Evolutionary conservation across 2,888 invertebrate genomes (phyloP), one percentile per base, ranked within the genome.

Genomic region (Aphidoletes aphidimyza): DNA sequence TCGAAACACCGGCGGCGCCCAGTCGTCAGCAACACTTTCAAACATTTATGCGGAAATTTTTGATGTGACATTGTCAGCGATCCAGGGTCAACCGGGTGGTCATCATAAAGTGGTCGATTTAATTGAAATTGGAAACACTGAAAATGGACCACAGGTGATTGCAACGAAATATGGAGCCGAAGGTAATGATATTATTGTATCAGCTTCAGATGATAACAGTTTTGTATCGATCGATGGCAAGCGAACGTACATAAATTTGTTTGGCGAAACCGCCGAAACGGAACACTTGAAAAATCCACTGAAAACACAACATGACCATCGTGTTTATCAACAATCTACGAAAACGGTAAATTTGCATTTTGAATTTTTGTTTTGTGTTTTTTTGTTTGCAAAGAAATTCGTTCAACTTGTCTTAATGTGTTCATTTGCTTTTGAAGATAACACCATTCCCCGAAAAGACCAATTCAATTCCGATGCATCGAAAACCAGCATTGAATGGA

Each of bases 171-270:
- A 83, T n/a, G 86, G 85, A 19, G 85, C 85, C 2, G 86, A 90
- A 14, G 88, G 88, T 26, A 86, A 87, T 84, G 89, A 95, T 87
- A 95, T 96, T 83, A 96, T 97, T 84, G 93, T 96, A 1, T 94
- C 95, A 0, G 93, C 95, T 2, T 93, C 94, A 8, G 95, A 95
- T 26, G 94, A 94, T 83, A 94, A 96, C 88, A 95, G 96, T 37
- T 97, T 96, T 89, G 97, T 97, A 22, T 97, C 96, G 36, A 97
- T 97, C 85, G 97, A 97, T 88, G 97, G 97, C 49, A 96, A 97
- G 90, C 91, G 96, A 87, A 97, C 96, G 0, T 96, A 97, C 88
- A 92, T 97, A 87, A 96, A 96, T 90, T 91, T 97, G 69, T 95
- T 96, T 89, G 95, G 95, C 86, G 94, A 93, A 87, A 88, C 89